These are phyloP conservation scores for Invenusta paracnida DNA, from an alignment of 2,888 invertebrate species.

Conservation along the genomic window DNA sequence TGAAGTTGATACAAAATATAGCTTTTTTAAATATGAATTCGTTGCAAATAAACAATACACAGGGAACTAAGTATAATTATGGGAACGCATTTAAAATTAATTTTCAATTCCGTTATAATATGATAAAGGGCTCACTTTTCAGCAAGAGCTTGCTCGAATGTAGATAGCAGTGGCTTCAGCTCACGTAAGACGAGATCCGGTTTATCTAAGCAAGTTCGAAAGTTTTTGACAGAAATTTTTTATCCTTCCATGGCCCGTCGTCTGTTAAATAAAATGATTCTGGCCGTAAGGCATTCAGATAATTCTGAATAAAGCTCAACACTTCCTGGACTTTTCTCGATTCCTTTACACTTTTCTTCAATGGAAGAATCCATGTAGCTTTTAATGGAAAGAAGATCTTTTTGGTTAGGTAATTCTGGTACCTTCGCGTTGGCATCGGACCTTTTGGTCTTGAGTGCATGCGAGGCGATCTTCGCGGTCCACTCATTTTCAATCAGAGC, in stretches of 20 bases:
- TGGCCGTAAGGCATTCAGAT: background rate
- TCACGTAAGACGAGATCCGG: background rate
- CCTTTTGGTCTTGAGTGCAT: background rate
- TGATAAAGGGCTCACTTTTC: background rate
- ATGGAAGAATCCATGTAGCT: background rate
- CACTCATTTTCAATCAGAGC: slow-evolving; percentile 5
- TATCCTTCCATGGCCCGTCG: background rate
- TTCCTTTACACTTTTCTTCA: background rate
- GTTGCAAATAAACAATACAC: background rate
- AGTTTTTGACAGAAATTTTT: background rate
- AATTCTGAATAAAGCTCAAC: background rate
- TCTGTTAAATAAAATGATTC: background rate
- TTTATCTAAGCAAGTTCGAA: background rate
- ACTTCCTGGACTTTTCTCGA: background rate
- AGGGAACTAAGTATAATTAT: background rate
- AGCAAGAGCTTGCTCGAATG: background rate
- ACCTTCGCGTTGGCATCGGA: background rate
- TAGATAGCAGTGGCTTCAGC: background rate
- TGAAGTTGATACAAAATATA: background rate
- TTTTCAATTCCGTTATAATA: background rate
- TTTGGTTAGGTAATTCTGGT: background rate
- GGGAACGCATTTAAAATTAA: background rate
- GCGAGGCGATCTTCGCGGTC: background rate
- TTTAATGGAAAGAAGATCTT: slow-evolving; percentile 1
- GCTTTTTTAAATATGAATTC: background rate